Conservation (phyloP, 2,113 vertebrate species). For the Cygnus atratus region DNA sequence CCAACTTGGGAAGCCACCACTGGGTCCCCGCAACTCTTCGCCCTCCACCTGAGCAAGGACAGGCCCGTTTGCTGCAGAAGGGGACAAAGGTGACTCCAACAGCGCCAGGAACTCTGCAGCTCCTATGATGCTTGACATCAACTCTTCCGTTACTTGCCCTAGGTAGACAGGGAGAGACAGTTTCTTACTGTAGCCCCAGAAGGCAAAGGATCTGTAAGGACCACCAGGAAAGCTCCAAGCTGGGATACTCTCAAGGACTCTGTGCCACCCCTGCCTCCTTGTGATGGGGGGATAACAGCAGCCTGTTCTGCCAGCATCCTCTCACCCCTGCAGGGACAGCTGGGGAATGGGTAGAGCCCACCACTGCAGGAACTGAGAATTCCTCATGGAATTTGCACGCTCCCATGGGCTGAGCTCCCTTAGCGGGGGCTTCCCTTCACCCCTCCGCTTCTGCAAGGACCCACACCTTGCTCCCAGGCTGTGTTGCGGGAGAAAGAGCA, state of each 20-base stretch:
- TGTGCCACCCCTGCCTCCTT: neutral
- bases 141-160: constrained; percentile 37
- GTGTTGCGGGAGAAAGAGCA: neutral
- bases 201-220: neutral
- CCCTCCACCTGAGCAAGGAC: constrained; percentile 17
- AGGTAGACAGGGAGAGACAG: neutral
- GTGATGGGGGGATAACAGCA: neutral
- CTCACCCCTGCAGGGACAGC: neutral
- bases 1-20: neutral
- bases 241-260: neutral
- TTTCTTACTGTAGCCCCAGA: neutral
- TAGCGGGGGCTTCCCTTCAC: neutral
- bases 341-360: neutral
- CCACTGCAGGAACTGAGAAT: neutral
- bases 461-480: neutral
- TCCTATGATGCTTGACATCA: neutral
- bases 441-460: neutral
- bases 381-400: neutral
- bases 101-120: neutral
- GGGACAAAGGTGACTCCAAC: constrained; percentile 19
- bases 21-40: neutral
- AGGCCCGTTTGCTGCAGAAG: neutral
- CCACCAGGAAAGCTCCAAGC: neutral
- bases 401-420: neutral
- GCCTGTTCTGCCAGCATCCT: neutral